phyloP scores from a whole-genome alignment of 2,888 invertebrate species.

The Branchipolynoe longqiensis region DNA sequence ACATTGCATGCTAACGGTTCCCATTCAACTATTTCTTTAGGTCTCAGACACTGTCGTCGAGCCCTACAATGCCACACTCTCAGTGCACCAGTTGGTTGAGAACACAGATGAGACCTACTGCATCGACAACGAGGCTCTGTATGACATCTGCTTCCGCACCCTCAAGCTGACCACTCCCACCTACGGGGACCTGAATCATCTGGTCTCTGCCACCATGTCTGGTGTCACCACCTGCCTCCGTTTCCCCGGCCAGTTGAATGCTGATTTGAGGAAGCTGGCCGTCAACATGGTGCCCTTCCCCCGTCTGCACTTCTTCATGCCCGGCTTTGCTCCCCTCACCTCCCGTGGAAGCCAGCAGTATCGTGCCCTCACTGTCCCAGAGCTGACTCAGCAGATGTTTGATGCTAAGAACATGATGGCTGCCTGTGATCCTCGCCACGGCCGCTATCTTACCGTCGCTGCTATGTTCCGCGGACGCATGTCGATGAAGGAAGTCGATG shows the following conservation, averaged over 20 bases:
- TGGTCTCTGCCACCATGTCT: slow-evolving; percentile 58
- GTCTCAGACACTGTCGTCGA: slow-evolving; percentile 86
- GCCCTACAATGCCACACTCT: slow-evolving; percentile 84
- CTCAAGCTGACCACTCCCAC: slow-evolving; percentile 57
- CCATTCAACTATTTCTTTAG: slow-evolving; percentile 6
- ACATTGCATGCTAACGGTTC: not conserved
- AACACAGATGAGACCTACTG: slow-evolving; percentile 83
- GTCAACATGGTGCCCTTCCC: slow-evolving; percentile 88
- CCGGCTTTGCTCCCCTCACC: slow-evolving; percentile 77
- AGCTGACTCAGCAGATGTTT: slow-evolving; percentile 60
- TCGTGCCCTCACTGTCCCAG: slow-evolving; percentile 55
- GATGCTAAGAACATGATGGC: slow-evolving; percentile 61
- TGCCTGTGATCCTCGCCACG: slow-evolving; percentile 58
- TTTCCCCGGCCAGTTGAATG: slow-evolving; percentile 58
- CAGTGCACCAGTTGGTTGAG: slow-evolving; percentile 83
- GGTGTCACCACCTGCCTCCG: slow-evolving; percentile 59
- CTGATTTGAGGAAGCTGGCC: slow-evolving; percentile 55
- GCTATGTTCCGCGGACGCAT: slow-evolving; percentile 77
- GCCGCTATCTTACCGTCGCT: slow-evolving; percentile 52
- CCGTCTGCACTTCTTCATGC: slow-evolving; percentile 93
- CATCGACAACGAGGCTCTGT: slow-evolving; percentile 58
- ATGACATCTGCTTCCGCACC: slow-evolving; percentile 60
- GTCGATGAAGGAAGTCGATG: slow-evolving; percentile 80
- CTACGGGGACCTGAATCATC: slow-evolving; percentile 56
- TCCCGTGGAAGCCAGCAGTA: slow-evolving; percentile 59